phyloP scores from a whole-genome alignment of 1,140 invertebrate species.

The Drosophila gunungcola region DNA sequence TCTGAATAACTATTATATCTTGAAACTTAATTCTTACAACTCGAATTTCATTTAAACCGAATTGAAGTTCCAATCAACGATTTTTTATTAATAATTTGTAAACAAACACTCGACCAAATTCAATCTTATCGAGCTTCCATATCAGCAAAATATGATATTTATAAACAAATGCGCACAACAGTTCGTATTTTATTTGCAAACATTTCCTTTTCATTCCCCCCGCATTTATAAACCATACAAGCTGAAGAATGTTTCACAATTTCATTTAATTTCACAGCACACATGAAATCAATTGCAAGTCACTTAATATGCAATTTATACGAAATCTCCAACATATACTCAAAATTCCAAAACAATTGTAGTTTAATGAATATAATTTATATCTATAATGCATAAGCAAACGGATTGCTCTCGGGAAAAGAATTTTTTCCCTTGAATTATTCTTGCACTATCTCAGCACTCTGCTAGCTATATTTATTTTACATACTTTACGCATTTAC shows the following conservation, averaged over 20 bases:
- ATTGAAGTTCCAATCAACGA: slow-evolving; percentile 8
- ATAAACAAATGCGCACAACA: slow-evolving; percentile 28
- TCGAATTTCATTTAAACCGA: slow-evolving; percentile 9
- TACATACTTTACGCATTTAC: slow-evolving; percentile 29
- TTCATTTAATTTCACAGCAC: slow-evolving; percentile 12
- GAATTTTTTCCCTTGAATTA: slow-evolving; percentile 4
- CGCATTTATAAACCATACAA: slow-evolving; percentile 3
- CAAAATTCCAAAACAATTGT: slow-evolving; percentile 68
- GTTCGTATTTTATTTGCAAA: slow-evolving; percentile 31
- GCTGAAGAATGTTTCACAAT: slow-evolving; percentile 14
- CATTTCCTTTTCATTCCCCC: slow-evolving; percentile 21
- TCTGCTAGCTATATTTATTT: slow-evolving; percentile 32
- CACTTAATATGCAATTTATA: slow-evolving; percentile 59
- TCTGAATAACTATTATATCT: neutral
- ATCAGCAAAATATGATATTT: slow-evolving; percentile 11
- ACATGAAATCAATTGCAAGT: slow-evolving; percentile 52
- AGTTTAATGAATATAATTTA: slow-evolving; percentile 43
- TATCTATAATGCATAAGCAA: slow-evolving; percentile 23
- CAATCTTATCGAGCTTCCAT: slow-evolving; percentile 17
- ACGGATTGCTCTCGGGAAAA: slow-evolving; percentile 1
- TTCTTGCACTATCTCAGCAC: slow-evolving; percentile 29
- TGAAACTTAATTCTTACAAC: slow-evolving; percentile 4
- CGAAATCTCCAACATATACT: slow-evolving; percentile 48
- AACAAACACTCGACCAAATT: slow-evolving; percentile 10
- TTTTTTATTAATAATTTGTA: slow-evolving; percentile 19